Percentiles rank a stretch among this genome's conserved stretches.
Conservation (phyloP, 2,797 vertebrate species). For the Ataeniobius toweri region DNA sequence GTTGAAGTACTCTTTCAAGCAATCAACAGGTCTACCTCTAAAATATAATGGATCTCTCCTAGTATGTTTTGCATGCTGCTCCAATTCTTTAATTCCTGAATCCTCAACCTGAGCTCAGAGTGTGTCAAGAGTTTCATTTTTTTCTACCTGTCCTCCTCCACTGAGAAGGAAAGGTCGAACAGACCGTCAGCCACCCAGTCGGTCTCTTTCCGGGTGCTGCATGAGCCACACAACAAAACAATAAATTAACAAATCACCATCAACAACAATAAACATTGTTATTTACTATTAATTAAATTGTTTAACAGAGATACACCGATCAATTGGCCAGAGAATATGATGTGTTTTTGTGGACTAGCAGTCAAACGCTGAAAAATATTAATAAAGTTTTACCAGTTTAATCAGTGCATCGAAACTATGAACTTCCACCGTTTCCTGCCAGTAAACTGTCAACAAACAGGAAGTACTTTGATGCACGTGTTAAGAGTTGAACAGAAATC, state of each 20-base stretch:
- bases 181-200: constrained; percentile 72
- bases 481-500: neutral
- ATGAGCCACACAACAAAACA: constrained; percentile 64
- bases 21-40: neutral
- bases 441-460: neutral
- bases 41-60: neutral
- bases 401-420: neutral
- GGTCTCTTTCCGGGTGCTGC: constrained; percentile 57
- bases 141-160: constrained; percentile 80
- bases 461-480: neutral
- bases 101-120: constrained; percentile 46
- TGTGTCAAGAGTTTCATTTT: constrained; percentile 40
- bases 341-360: neutral
- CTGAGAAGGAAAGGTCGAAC: constrained; percentile 78
- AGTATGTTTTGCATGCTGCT: neutral
- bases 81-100: too few species aligned
- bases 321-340: neutral
- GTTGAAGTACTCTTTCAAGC: neutral
- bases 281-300: constrained; percentile 12
- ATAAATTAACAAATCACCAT: constrained; percentile 38
- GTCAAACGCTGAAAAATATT: neutral
- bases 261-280: constrained; percentile 36
- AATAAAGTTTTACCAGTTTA: neutral
- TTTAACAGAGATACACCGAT: neutral
- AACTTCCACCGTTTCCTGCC: neutral